phyloP scores from a whole-genome alignment of 2,113 vertebrate species.

The Silurus asotus region DNA sequence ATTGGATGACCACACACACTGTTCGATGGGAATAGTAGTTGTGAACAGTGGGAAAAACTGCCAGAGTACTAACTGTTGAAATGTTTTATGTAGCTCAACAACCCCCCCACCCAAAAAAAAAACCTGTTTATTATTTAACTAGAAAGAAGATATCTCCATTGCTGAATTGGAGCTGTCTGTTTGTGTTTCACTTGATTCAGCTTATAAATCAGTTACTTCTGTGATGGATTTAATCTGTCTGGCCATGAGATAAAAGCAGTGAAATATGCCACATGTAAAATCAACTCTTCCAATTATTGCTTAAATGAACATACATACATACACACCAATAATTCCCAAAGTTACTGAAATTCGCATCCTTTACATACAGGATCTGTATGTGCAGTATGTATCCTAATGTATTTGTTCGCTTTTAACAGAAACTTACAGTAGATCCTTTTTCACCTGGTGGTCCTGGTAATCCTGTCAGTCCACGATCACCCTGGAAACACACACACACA shows the following conservation, averaged over 20 bases:
- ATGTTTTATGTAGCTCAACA: neutral
- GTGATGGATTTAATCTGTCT: neutral
- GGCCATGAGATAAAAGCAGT: neutral
- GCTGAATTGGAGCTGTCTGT: neutral
- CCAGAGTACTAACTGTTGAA: neutral
- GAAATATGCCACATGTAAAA: neutral
- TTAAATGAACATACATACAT: neutral
- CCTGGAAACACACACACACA: constrained; percentile 67
- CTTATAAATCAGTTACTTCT: neutral
- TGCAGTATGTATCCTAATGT: neutral
- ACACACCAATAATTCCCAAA: neutral
- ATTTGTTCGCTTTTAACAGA: neutral
- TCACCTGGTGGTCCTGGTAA: constrained; percentile 87
- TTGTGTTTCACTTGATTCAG: neutral
- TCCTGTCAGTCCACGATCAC: constrained; percentile 87
- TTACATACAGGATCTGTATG: neutral
- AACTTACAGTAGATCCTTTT: constrained; percentile 90
- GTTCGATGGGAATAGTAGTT: neutral
- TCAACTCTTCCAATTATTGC: neutral
- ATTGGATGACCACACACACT: neutral
- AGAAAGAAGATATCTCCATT: neutral
- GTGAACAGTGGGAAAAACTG: neutral
- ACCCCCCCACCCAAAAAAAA: neutral
- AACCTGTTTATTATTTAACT: neutral
- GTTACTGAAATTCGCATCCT: neutral